Evolutionary conservation across 2,888 invertebrate species (phyloP).

Genomic region (Amphipyra berbera): DNA sequence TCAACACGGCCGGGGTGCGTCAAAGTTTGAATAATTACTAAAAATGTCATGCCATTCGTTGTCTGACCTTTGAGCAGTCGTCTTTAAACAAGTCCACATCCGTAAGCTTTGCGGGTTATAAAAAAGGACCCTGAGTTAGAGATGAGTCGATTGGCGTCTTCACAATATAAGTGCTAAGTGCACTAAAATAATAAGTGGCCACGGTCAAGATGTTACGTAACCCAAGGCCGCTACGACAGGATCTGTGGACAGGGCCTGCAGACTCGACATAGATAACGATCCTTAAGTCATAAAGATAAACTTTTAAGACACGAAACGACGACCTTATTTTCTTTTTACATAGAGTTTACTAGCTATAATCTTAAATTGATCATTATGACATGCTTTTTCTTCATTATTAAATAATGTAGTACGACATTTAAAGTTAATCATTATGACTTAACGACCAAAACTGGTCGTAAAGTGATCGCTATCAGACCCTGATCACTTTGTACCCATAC

Average conservation of each 20-base stretch:
- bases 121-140: slow-evolving; percentile 53
- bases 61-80: slow-evolving; percentile 53
- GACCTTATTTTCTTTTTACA: too few relatives aligned
- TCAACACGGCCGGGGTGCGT: slow-evolving; percentile 16
- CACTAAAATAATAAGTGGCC: slow-evolving; percentile 53
- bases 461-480: too few relatives aligned
- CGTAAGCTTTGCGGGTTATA: slow-evolving; percentile 47
- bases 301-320: too few relatives aligned
- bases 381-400: too few relatives aligned
- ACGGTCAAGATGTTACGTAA: slow-evolving; percentile 40
- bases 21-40: slow-evolving; percentile 39
- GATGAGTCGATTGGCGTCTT: slow-evolving; percentile 45
- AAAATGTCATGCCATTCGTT: slow-evolving; percentile 48
- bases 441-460: too few relatives aligned
- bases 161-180: slow-evolving; percentile 53
- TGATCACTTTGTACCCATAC: background rate
- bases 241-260: too few relatives aligned
- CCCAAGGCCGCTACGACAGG: slow-evolving; percentile 30
- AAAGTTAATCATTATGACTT: too few relatives aligned
- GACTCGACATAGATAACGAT: too few relatives aligned
- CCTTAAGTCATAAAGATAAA: too few relatives aligned
- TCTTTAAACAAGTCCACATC: slow-evolving; percentile 53
- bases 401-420: too few relatives aligned
- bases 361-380: too few relatives aligned
- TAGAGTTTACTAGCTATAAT: too few relatives aligned